phyloP scores from a whole-genome alignment of 1,140 invertebrate species.

The Nymphalis io region DNA sequence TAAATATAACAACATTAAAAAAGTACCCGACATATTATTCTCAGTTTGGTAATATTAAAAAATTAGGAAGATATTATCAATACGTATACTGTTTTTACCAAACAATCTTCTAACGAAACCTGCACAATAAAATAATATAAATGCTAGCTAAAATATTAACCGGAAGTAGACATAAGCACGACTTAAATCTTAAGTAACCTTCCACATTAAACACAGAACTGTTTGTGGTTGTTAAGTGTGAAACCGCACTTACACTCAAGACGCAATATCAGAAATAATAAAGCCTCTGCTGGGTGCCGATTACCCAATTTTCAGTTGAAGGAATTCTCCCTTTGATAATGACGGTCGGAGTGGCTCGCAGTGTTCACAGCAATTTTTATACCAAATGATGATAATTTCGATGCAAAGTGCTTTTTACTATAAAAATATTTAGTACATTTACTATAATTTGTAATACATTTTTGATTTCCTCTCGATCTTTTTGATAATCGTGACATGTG shows the following conservation, averaged over 20 bases:
- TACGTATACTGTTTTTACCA: no score
- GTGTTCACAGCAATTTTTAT: constrained; percentile 21
- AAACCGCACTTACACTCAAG: constrained; percentile 24
- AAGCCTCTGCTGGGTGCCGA: constrained; percentile 27
- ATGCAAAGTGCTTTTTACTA: constrained; percentile 29
- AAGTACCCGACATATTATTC: no score
- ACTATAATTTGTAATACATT: not conserved
- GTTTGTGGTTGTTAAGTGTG: constrained; percentile 8
- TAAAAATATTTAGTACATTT: constrained; percentile 19
- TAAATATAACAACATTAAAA: no score
- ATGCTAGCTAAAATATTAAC: not conserved
- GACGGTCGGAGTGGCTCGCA: constrained; percentile 26
- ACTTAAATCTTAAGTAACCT: not conserved
- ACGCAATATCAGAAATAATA: constrained; percentile 24
- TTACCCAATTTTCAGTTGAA: constrained; percentile 29
- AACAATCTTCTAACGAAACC: no score
- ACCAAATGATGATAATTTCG: constrained; percentile 31
- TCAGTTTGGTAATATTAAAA: no score
- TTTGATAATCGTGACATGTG: no score
- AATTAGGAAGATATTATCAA: no score
- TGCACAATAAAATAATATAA: no score
- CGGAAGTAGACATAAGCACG: not conserved
- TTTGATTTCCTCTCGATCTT: no score
- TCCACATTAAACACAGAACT: not conserved
- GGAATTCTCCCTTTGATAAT: constrained; percentile 31